Percentiles rank a stretch among this genome's conserved stretches.
These are phyloP conservation scores for Stegana nigrithorax DNA, from an alignment of 2,888 invertebrate species.

Conservation along the genomic window DNA sequence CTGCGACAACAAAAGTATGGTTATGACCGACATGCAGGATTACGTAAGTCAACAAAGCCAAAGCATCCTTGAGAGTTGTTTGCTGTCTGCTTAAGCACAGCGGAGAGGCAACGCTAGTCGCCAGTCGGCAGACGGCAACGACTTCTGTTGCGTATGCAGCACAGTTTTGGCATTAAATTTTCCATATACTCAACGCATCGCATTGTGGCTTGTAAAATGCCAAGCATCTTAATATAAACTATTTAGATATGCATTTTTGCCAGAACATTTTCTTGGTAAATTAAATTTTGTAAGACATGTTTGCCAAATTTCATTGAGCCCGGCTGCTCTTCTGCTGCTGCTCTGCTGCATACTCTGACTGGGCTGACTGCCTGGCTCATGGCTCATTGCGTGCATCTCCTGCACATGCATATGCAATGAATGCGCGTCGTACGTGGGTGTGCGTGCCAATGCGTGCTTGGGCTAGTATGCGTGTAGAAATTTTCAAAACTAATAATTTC, in stretches of 20 bases:
- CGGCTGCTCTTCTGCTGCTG: too few species aligned
- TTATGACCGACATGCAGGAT: conserved; percentile 53
- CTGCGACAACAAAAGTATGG: conserved; percentile 16
- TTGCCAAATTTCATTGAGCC: conserved; percentile 29
- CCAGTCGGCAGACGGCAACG: conserved; percentile 3
- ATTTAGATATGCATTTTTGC: conserved; percentile 49
- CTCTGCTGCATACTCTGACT: too few species aligned
- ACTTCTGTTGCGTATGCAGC: too few species aligned
- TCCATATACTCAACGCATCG: conserved; percentile 13
- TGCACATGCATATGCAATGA: background rate
- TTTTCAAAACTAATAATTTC: conserved; percentile 47
- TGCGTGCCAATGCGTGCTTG: background rate
- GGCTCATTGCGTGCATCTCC: too few species aligned
- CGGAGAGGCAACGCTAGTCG: too few species aligned
- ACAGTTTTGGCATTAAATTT: conserved; percentile 26
- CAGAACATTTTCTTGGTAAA: conserved; percentile 45
- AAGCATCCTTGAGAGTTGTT: conserved; percentile 21
- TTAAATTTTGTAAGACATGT: conserved; percentile 39
- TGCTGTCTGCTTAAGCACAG: conserved; percentile 20
- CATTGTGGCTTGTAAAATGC: conserved; percentile 15
- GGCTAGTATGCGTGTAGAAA: background rate
- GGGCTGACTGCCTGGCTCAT: too few species aligned
- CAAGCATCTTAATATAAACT: conserved; percentile 35
- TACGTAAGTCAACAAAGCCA: conserved; percentile 59
- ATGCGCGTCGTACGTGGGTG: background rate